Evolutionary conservation across 2,113 vertebrate species (phyloP), one percentile per base, ranked within the genome.

Genomic region (Pelecanoides urinatrix): DNA sequence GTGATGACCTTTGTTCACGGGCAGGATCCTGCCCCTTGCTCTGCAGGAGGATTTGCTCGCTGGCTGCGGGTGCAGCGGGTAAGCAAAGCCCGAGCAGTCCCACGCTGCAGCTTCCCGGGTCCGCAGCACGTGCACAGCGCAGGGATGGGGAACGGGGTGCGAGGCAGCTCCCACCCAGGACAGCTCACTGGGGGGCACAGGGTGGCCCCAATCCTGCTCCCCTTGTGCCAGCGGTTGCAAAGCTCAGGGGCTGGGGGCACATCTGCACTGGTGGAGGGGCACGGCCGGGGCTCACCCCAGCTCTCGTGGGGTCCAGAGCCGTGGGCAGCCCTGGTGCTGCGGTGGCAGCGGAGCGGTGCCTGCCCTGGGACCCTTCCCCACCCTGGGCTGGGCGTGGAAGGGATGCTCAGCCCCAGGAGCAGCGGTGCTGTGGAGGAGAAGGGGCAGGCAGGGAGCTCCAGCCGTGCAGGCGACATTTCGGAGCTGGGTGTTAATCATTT

Each of bases 111-210:
- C 50, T 27, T 26, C 34, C 40, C 3, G 44, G 8, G 6, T 80
- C 84, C 14, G 7, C 70, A 58, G 47, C n/a, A 22, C 1, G 0
- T 30, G 66, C n/a, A 4, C 29, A 15, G 86, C 9, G 1, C 79
- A 11, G 6, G 79, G 71, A 26, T 4, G 7, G 42, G 42, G 29
- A 42, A 0, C 0, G 3, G 29, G 53, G 32, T 0, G 11, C 4
- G 45, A 55, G 27, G 63, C n/a, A 47, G 44, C n/a, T 7, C 7
- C 16, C 10, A 4, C 20, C 32, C 16, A 5, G 68, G n/a, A 27
- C 52, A 81, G 42, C 61, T 90, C 53, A 17, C 10, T 2, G 16
- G 1, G 13, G 52, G 36, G 16, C 44, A 65, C 15, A 16, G 66
- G 16, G 40, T 27, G 58, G 23, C 22, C 14, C 29, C 16, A 26